Conservation (phyloP, 2,797 vertebrate genomes). For the Sebastes cheni region DNA sequence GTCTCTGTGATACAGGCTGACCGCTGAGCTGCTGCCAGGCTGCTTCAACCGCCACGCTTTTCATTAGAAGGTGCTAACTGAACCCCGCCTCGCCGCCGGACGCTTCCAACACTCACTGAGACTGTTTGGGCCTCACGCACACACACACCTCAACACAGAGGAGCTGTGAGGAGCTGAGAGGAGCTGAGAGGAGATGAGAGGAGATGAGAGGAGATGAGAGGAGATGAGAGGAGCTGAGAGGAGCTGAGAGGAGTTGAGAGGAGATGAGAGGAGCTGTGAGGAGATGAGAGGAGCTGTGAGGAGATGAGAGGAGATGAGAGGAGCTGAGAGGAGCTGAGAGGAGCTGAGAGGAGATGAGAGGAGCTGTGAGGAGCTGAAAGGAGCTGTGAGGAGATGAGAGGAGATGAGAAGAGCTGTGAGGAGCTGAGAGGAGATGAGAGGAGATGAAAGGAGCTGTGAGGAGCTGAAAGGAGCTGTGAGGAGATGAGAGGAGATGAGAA, state of each 20-base stretch:
- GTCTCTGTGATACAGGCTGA: constrained; percentile 18
- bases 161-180: rapidly evolving
- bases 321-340: too few species aligned
- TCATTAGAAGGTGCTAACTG: constrained; percentile 58
- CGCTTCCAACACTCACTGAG: constrained; percentile 16
- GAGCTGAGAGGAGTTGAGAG: constrained; percentile 10
- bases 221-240: too few species aligned
- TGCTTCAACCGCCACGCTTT: too few species aligned
- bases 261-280: too few species aligned
- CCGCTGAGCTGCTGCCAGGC: not conserved
- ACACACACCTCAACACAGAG: constrained; percentile 7
- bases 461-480: rapidly evolving
- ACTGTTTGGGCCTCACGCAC: constrained; percentile 11
- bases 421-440: too few species aligned
- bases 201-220: too few species aligned
- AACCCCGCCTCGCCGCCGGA: not conserved
- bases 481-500: rapidly evolving
- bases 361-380: too few species aligned
- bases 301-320: too few species aligned
- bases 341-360: too few species aligned
- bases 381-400: rapidly evolving
- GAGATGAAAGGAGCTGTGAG: rapidly evolving
- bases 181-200: rapidly evolving
- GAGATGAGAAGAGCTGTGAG: too few species aligned
- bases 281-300: too few species aligned